phyloP scores from a whole-genome alignment of 2,888 invertebrate genomes.

The Tuberolachnus salignus region DNA sequence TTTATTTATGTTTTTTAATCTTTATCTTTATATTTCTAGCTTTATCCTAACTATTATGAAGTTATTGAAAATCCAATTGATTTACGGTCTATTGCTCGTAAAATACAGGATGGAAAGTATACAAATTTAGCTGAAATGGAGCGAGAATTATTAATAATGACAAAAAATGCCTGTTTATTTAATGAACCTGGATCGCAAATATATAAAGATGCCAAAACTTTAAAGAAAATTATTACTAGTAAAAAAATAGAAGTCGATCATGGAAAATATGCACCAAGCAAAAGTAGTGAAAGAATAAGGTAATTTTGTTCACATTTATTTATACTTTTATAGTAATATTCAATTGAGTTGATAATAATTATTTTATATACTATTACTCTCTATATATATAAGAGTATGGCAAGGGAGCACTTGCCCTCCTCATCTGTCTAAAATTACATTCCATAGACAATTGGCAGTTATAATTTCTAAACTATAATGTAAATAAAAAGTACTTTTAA shows the following conservation, averaged over 20 bases:
- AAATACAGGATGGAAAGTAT: conserved; percentile 86
- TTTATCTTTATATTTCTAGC: conserved; percentile 62
- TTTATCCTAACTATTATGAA: conserved; percentile 94
- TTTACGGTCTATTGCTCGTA: conserved; percentile 87
- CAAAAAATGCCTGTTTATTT: conserved; percentile 92
- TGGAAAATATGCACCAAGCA: conserved; percentile 68
- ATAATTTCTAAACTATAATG: no score
- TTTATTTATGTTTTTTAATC: background rate
- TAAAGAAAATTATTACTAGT: conserved; percentile 77
- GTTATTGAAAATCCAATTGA: conserved; percentile 95
- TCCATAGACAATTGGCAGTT: no score
- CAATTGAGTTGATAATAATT: background rate
- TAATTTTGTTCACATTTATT: conserved; percentile 60
- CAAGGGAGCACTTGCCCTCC: no score
- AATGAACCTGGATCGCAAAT: conserved; percentile 97
- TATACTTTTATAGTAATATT: background rate
- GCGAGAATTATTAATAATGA: conserved; percentile 86
- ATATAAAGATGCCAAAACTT: conserved; percentile 89
- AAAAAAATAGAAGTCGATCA: conserved; percentile 77
- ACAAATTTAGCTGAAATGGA: conserved; percentile 82
- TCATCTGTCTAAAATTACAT: no score
- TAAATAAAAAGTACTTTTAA: no score
- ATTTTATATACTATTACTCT: background rate
- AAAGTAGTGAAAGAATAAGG: conserved; percentile 75
- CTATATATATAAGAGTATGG: no score